Evolutionary conservation across 2,797 vertebrate genomes (phyloP), one percentile per base, ranked within the genome.

Genomic region (Sebastes reedi): DNA sequence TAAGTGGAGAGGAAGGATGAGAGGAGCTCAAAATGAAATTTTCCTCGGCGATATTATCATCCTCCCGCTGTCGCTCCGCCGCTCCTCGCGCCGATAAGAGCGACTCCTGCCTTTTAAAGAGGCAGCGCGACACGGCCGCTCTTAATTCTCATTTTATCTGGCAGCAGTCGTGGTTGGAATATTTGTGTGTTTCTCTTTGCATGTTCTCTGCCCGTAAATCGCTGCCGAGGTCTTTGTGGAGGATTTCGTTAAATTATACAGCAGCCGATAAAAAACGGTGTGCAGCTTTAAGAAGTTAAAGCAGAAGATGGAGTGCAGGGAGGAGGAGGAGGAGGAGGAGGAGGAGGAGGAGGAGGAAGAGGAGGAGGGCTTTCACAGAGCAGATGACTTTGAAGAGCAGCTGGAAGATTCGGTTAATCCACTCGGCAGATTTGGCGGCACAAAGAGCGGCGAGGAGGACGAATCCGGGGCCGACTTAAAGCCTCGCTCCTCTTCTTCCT

Each of bases 221-320:
- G 39, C 61, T 2, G 69, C 72, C 12, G 75, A 82, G 86, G 77
- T 88, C 88, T 91, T 88, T 87, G 87, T 87, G 81, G 56, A 79
- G 91, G 91, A 92, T 90, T 93, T 90, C 82, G 84, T 92, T 90
- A 86, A 94, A 93, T 93, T 89, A 88, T 81, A 83, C 87, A 75
- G 90, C 84, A 50, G 82, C 89, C 81, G 92, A 92, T 92, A 39
- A 91, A 91, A 88, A 79, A 64, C 80, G 54, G 76, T 76, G 56
- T 90, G 83, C 86, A 75, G 91, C 90, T 92, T 89, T 77, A 78
- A 75, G 87, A 87, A 90, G 88, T 89, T 83, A 89, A 39, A 39
- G 36, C 36, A 39, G 36, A 86, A 82, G 87, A 87, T 66, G 87
- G 81, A 83, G 54, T 18, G 70, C 30, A 30, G 36, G 72, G 61